Conservation (phyloP, 2,113 vertebrate species). For the Procapra przewalskii region DNA sequence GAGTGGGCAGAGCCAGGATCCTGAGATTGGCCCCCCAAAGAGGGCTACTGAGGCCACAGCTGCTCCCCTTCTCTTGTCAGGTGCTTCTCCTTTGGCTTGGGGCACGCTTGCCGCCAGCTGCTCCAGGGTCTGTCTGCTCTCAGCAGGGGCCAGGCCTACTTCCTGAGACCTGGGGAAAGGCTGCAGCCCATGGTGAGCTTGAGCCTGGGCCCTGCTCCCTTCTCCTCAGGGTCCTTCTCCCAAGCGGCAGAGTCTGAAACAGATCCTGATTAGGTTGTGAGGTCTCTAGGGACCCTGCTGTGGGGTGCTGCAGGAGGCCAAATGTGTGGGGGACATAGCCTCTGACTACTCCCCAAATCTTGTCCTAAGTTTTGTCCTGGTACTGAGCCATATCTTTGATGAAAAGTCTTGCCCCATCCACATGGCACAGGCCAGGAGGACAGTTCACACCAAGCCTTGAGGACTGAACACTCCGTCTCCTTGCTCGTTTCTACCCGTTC, state of each 20-base stretch:
- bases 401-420: background rate
- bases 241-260: background rate
- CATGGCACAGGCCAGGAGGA: background rate
- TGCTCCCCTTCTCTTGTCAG: conserved; percentile 68
- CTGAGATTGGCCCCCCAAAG: background rate
- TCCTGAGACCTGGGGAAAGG: conserved; percentile 87
- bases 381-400: background rate
- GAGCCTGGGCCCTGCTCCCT: conserved; percentile 35
- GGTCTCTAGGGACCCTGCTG: background rate
- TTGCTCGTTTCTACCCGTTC: background rate
- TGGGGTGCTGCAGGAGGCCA: background rate
- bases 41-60: background rate
- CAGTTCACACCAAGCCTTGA: background rate
- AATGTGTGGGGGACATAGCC: background rate
- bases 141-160: conserved; percentile 88
- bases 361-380: background rate
- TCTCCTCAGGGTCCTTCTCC: background rate
- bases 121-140: conserved; percentile 88
- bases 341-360: background rate
- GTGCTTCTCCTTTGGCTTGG: conserved; percentile 91
- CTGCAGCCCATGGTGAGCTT: conserved; percentile 92
- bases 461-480: background rate
- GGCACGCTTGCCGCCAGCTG: conserved; percentile 83
- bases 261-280: background rate
- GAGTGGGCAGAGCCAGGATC: background rate